These are phyloP conservation scores for Trigoniulus corallinus DNA, from an alignment of 1,140 invertebrate species.

Conservation along the genomic window DNA sequence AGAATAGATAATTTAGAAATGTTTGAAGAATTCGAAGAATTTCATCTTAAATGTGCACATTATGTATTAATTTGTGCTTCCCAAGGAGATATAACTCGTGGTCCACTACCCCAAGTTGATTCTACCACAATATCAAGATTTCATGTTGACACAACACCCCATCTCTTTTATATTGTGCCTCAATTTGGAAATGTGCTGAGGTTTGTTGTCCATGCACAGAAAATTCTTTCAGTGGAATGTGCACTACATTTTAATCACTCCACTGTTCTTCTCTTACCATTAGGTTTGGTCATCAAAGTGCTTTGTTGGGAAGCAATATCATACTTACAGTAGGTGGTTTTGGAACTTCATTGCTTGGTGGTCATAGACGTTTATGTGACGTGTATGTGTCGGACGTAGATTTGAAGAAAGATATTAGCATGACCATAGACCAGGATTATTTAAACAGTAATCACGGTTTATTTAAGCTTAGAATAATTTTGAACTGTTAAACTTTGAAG, in stretches of 20 bases:
- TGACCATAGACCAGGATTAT: neutral
- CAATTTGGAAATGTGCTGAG: too few relatives aligned
- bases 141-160: too few relatives aligned
- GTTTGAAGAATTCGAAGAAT: constrained; percentile 39
- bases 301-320: neutral
- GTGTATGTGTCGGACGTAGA: neutral
- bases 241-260: too few relatives aligned
- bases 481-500: too few relatives aligned
- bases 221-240: too few relatives aligned
- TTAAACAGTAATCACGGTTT: neutral
- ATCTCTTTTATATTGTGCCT: too few relatives aligned
- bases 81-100: constrained; percentile 12
- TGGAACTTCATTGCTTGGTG: neutral
- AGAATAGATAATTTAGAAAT: constrained; percentile 28
- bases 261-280: too few relatives aligned
- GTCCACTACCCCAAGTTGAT: too few relatives aligned
- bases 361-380: neutral
- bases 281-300: neutral
- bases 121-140: too few relatives aligned
- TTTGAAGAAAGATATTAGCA: neutral
- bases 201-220: too few relatives aligned
- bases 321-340: neutral
- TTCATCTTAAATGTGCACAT: constrained; percentile 34
- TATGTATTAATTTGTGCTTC: constrained; percentile 29
- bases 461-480: too few relatives aligned